Conservation (phyloP, 53 echinoderm and acorn worm species). For the Echinometra lucunter region DNA sequence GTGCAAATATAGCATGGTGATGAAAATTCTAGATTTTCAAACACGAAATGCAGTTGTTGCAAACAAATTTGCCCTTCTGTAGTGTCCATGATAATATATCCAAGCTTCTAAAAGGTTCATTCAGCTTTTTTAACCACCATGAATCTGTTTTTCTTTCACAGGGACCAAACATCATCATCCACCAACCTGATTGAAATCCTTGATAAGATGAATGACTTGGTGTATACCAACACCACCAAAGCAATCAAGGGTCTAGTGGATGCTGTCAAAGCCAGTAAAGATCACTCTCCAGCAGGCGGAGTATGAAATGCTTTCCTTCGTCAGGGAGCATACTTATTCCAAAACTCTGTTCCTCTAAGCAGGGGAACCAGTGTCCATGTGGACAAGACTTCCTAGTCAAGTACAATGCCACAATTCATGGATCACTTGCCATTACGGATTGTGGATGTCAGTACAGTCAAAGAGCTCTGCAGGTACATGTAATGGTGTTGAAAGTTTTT, state of each 20-base stretch:
- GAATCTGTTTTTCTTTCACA: slow-evolving; percentile 33
- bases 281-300: slow-evolving; percentile 88
- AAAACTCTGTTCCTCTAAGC: slow-evolving; percentile 86
- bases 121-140: too few relatives aligned
- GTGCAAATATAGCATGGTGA: too few relatives aligned
- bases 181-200: slow-evolving; percentile 89
- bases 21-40: too few relatives aligned
- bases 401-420: slow-evolving; percentile 92
- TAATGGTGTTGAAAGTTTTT: too few relatives aligned
- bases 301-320: slow-evolving; percentile 93
- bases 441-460: slow-evolving; percentile 95
- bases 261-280: slow-evolving; percentile 86
- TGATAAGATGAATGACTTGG: slow-evolving; percentile 90
- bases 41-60: too few relatives aligned
- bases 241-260: slow-evolving; percentile 84
- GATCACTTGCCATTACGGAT: slow-evolving; percentile 93
- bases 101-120: too few relatives aligned
- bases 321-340: slow-evolving; percentile 87
- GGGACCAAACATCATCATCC: slow-evolving; percentile 95
- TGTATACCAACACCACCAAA: slow-evolving; percentile 91
- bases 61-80: too few relatives aligned
- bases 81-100: too few relatives aligned
- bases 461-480: slow-evolving; percentile 95
- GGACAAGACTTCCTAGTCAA: slow-evolving; percentile 89
- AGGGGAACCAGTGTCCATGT: slow-evolving; percentile 84